These are phyloP conservation scores for Chitala chitala DNA, from an alignment of 2,113 vertebrate genomes.

Conservation along the genomic window DNA sequence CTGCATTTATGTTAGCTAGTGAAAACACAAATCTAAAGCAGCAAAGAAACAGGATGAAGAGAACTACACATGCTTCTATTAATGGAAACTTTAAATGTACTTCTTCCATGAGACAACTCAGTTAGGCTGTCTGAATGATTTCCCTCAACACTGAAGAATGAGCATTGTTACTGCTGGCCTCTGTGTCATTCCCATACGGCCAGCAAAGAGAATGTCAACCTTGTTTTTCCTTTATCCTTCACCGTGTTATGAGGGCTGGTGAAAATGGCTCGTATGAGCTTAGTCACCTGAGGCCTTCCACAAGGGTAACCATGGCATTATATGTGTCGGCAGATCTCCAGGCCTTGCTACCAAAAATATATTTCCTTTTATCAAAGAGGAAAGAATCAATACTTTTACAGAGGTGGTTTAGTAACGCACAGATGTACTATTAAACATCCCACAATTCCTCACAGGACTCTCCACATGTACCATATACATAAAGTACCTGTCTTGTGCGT, in stretches of 20 bases:
- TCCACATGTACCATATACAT: no score
- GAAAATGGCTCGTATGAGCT: background rate
- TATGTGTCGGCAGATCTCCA: background rate
- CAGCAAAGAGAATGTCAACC: slow-evolving; percentile 7
- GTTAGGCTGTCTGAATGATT: no score
- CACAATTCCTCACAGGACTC: no score
- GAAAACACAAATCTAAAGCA: no score
- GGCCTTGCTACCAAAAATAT: background rate
- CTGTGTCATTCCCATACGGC: background rate
- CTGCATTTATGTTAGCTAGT: no score
- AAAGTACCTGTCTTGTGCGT: background rate
- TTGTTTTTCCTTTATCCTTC: slow-evolving; percentile 10
- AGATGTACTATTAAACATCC: no score
- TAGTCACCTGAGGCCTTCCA: background rate
- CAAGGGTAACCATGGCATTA: background rate
- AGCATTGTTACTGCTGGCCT: background rate
- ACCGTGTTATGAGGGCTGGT: background rate
- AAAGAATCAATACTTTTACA: no score
- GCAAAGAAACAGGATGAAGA: no score
- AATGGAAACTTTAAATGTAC: no score
- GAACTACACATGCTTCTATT: no score
- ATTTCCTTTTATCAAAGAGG: background rate
- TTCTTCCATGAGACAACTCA: background rate
- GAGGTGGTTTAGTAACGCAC: no score
- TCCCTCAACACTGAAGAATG: background rate